Evolutionary conservation across 2,113 vertebrate species (phyloP).

Genomic region (Melanotaenia duboulayi): DNA sequence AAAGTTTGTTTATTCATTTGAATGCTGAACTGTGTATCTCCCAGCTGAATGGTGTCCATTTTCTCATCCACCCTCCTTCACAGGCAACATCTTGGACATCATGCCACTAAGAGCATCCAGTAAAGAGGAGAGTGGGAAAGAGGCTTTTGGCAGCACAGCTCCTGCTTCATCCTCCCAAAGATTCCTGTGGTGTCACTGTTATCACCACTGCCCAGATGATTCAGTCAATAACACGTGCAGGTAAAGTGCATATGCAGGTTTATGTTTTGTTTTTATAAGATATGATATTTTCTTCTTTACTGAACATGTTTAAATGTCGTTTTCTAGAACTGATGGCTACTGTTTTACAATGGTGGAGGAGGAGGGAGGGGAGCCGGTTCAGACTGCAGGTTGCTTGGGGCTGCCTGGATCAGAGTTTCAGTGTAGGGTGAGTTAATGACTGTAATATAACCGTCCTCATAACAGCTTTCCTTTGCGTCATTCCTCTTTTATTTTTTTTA

Average conservation of each 20-base stretch:
- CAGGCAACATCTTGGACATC: constrained; percentile 86
- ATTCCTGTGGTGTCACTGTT: constrained; percentile 91
- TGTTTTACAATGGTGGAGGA: constrained; percentile 98
- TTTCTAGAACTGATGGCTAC: constrained; percentile 91
- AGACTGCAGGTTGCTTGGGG: constrained; percentile 94
- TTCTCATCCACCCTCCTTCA: constrained; percentile 20
- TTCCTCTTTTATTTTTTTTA: too few relatives aligned
- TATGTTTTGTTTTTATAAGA: too few relatives aligned
- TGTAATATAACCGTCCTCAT: too few relatives aligned
- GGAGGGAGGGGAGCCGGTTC: constrained; percentile 87
- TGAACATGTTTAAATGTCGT: constrained; percentile 2
- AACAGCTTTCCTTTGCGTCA: too few relatives aligned
- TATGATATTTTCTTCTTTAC: background rate
- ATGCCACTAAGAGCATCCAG: constrained; percentile 90
- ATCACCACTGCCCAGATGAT: constrained; percentile 94
- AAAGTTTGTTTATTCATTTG: background rate
- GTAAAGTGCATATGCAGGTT: too few relatives aligned
- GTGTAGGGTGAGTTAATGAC: constrained; percentile 91
- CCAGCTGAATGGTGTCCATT: constrained; percentile 8
- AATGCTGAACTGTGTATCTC: background rate
- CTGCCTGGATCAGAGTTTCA: constrained; percentile 94
- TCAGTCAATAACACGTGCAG: constrained; percentile 96
- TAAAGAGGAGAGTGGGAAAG: constrained; percentile 86
- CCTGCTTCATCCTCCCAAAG: constrained; percentile 85
- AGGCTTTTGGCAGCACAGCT: constrained; percentile 83